Evolutionary conservation across 2,797 vertebrate species (phyloP).

Genomic region (Selene dorsalis): DNA sequence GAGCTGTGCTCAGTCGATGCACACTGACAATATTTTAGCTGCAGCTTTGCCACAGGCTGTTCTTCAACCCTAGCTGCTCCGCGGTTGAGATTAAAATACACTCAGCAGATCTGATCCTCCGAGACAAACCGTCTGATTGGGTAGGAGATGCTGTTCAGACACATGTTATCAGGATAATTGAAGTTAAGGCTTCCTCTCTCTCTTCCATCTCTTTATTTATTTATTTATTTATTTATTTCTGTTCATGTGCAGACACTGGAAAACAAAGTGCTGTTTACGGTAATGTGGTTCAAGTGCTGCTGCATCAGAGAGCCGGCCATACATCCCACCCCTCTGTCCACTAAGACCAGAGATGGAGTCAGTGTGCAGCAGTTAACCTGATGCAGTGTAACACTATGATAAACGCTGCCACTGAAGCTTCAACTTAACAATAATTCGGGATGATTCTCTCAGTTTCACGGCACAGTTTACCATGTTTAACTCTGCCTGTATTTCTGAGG

Average conservation of each 20-base stretch:
- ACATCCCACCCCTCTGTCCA: too few species aligned
- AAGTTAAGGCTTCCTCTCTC: not conserved
- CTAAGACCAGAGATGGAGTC: too few species aligned
- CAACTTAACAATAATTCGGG: not conserved
- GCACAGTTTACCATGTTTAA: not conserved
- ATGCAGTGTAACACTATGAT: not conserved
- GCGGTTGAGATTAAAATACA: slow-evolving; percentile 37
- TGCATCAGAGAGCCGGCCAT: too few species aligned
- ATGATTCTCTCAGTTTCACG: not conserved
- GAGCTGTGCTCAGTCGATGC: slow-evolving; percentile 26
- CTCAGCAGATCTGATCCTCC: slow-evolving; percentile 26
- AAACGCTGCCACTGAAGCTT: not conserved
- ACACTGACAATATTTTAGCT: slow-evolving; percentile 32
- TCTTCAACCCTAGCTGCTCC: slow-evolving; percentile 39
- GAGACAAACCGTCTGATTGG: slow-evolving; percentile 33
- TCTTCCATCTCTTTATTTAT: not conserved
- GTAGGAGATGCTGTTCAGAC: slow-evolving; percentile 6
- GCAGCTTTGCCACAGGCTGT: slow-evolving; percentile 35
- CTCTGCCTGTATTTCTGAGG: not conserved
- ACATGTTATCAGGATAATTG: slow-evolving; percentile 31
- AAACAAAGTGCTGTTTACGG: not conserved
- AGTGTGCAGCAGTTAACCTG: not conserved
- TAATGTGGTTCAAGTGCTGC: too few species aligned
- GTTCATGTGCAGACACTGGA: not conserved
- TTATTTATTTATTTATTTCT: not conserved